Evolutionary conservation across 2,113 vertebrate genomes (phyloP).

Genomic region (Muntiacus reevesi): DNA sequence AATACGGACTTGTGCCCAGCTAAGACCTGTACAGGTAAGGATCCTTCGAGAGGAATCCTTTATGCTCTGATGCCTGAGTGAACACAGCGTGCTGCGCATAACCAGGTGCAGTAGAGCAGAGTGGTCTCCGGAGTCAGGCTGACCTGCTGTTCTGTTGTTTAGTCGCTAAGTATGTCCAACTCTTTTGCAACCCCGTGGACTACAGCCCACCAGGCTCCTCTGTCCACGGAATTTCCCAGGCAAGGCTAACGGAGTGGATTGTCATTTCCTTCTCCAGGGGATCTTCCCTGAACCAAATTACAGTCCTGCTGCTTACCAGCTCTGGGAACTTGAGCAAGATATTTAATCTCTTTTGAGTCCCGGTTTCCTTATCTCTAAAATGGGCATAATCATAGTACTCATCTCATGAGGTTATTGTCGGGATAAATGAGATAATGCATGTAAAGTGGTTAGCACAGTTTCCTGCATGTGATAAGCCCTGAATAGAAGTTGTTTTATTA

Average conservation of each 20-base stretch:
- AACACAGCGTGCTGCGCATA: neutral
- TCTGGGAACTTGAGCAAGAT: neutral
- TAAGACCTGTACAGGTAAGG: neutral
- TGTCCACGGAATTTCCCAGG: neutral
- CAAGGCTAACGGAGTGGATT: neutral
- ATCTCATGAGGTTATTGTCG: neutral
- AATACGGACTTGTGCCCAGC: neutral
- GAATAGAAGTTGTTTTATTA: neutral
- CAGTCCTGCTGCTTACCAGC: neutral
- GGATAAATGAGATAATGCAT: neutral
- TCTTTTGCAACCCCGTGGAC: neutral
- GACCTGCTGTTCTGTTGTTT: neutral
- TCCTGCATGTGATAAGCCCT: neutral
- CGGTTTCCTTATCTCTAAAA: neutral
- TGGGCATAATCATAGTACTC: neutral
- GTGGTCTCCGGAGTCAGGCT: neutral
- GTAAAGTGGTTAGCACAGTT: neutral
- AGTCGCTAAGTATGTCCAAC: rapidly evolving
- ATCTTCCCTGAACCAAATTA: neutral
- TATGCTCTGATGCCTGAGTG: neutral
- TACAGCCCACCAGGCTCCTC: neutral
- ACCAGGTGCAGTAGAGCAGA: no score
- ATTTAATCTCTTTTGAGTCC: neutral
- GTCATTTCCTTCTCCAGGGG: neutral
- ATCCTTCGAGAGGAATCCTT: neutral